Evolutionary conservation across 1,140 invertebrate genomes (phyloP).

Genomic region (Tenebrio molitor): DNA sequence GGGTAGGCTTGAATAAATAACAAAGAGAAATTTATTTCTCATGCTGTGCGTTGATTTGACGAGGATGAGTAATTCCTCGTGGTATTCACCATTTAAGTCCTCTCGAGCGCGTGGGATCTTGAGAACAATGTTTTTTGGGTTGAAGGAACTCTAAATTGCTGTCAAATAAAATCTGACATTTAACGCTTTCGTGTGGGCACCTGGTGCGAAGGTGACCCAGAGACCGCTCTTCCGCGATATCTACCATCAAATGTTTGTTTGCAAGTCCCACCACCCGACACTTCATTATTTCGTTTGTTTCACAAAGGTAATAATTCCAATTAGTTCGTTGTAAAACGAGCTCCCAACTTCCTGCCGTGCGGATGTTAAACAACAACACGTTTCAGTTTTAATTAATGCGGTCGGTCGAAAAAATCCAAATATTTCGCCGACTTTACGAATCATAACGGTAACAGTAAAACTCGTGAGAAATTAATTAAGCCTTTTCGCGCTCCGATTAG

Average conservation of each 20-base stretch:
- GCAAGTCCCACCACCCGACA: too few relatives aligned
- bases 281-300: too few relatives aligned
- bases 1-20: not conserved
- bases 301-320: too few relatives aligned
- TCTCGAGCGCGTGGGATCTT: not conserved
- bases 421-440: not conserved
- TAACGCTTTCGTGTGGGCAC: not conserved
- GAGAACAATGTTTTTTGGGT: not conserved
- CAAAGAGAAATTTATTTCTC: too few relatives aligned
- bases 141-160: not conserved
- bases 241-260: too few relatives aligned
- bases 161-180: not conserved
- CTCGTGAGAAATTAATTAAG: conserved; percentile 1
- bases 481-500: too few relatives aligned
- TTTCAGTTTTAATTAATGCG: too few relatives aligned
- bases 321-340: too few relatives aligned
- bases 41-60: not conserved
- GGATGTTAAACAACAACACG: too few relatives aligned
- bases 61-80: not conserved
- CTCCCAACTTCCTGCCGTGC: too few relatives aligned
- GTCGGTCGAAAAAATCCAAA: not conserved
- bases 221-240: too few relatives aligned
- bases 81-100: too few relatives aligned
- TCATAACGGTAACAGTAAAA: not conserved
- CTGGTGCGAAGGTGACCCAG: not conserved